Conservation (phyloP, 2,888 invertebrate species). For the Microctonus brassicae region DNA sequence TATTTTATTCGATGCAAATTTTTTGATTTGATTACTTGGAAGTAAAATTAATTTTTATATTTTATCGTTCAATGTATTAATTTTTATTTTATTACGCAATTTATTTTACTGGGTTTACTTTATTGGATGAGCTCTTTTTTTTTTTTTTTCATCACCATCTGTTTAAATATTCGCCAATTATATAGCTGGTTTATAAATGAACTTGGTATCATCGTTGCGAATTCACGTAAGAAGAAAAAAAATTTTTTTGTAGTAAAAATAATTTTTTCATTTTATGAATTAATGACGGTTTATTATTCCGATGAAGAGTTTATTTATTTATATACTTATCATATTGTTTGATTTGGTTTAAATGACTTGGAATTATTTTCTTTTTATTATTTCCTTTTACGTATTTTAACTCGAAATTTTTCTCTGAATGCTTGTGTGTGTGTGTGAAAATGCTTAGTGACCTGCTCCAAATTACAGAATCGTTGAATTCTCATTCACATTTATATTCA, state of each 20-base stretch:
- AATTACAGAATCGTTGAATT: constrained; percentile 35
- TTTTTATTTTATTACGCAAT: not conserved
- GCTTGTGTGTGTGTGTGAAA: not conserved
- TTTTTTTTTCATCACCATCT: not conserved
- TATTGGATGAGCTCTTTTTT: not conserved
- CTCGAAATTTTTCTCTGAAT: not conserved
- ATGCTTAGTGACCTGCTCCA: constrained; percentile 41
- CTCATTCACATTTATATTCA: constrained; percentile 24
- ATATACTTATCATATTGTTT: not conserved
- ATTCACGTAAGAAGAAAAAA: not conserved
- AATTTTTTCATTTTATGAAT: not conserved
- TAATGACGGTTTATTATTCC: no score
- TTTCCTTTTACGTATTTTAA: not conserved
- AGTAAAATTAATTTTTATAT: not conserved
- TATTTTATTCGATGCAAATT: no score
- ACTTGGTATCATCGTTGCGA: not conserved
- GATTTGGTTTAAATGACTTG: not conserved
- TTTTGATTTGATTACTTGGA: not conserved
- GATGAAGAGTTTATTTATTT: no score
- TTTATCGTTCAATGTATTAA: not conserved
- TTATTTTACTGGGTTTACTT: not conserved
- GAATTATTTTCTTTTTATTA: not conserved
- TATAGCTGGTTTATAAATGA: not conserved
- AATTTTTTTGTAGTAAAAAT: not conserved
- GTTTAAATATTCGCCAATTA: not conserved